Evolutionary conservation across 2,113 vertebrate genomes (phyloP).

Genomic region (Fregetta grallaria): DNA sequence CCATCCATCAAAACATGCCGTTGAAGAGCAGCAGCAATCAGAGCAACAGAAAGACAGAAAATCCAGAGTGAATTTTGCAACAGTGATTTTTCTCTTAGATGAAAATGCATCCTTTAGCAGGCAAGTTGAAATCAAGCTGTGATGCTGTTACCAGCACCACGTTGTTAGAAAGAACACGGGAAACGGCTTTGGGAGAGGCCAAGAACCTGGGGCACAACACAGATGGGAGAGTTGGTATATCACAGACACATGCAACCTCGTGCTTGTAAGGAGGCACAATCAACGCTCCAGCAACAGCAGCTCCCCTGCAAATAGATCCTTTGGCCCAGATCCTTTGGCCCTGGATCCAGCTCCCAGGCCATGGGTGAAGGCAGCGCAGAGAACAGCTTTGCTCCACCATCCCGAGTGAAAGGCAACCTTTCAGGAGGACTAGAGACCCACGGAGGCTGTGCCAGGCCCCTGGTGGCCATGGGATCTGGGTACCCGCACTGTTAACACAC

Average conservation of each 20-base stretch:
- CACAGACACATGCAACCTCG: not conserved
- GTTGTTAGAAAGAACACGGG: not conserved
- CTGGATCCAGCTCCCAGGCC: not conserved
- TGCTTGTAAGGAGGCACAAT: not conserved
- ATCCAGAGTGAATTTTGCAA: not conserved
- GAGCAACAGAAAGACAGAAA: not conserved
- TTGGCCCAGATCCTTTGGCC: not conserved
- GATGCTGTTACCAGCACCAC: not conserved
- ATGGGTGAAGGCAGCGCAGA: not conserved
- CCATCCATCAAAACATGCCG: not conserved
- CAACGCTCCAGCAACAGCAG: not conserved
- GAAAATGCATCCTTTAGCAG: not conserved
- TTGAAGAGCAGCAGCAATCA: not conserved
- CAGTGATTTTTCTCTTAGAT: not conserved
- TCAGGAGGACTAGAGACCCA: not conserved
- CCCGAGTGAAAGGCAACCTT: rapidly evolving
- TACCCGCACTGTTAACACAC: not conserved
- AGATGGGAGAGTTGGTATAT: not conserved
- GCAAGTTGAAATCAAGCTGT: not conserved
- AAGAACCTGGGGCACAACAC: not conserved
- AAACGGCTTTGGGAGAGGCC: not conserved
- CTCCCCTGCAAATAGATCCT: not conserved
- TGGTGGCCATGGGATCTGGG: not conserved
- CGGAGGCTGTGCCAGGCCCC: not conserved
- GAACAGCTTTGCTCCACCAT: not conserved